Conservation (phyloP, 1,140 invertebrate genomes). For the Melitaea cinxia region DNA sequence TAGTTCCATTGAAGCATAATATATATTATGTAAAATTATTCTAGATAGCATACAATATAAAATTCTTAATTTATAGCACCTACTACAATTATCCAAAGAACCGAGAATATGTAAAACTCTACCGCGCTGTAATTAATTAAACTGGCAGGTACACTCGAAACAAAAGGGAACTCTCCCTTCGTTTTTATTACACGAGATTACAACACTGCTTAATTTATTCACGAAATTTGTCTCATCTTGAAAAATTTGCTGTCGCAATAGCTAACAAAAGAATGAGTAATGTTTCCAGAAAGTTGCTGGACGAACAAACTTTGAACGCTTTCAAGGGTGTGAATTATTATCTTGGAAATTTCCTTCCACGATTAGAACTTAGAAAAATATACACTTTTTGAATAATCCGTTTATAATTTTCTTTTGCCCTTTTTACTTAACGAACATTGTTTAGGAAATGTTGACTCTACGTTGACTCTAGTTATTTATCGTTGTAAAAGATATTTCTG, state of each 20-base stretch:
- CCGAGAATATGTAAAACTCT: constrained; percentile 20
- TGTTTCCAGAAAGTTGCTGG: constrained; percentile 74
- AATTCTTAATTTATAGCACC: too few relatives aligned
- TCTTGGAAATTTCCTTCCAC: constrained; percentile 54
- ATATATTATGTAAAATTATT: too few relatives aligned
- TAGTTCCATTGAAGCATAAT: too few relatives aligned
- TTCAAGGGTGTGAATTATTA: constrained; percentile 77
- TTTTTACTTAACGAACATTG: constrained; percentile 16
- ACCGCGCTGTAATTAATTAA: constrained; percentile 50
- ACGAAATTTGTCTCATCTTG: constrained; percentile 78
- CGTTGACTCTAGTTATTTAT: too few relatives aligned
- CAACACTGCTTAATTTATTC: constrained; percentile 78
- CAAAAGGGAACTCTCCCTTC: constrained; percentile 52
- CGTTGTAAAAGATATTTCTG: too few relatives aligned
- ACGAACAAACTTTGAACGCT: constrained; percentile 69
- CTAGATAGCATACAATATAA: too few relatives aligned
- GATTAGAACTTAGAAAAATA: constrained; percentile 44
- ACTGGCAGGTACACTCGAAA: constrained; percentile 53
- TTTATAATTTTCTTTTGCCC: constrained; percentile 21
- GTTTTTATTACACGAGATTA: constrained; percentile 77
- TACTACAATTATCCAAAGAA: neutral
- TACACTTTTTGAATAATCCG: constrained; percentile 25
- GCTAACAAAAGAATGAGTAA: constrained; percentile 80
- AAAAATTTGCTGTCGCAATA: constrained; percentile 77
- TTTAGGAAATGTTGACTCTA: too few relatives aligned